Percentiles rank a stretch among this genome's conserved stretches.
Evolutionary conservation across 92 coral and sea anemone genomes (phyloP).

Genomic region (Muricea muricata): DNA sequence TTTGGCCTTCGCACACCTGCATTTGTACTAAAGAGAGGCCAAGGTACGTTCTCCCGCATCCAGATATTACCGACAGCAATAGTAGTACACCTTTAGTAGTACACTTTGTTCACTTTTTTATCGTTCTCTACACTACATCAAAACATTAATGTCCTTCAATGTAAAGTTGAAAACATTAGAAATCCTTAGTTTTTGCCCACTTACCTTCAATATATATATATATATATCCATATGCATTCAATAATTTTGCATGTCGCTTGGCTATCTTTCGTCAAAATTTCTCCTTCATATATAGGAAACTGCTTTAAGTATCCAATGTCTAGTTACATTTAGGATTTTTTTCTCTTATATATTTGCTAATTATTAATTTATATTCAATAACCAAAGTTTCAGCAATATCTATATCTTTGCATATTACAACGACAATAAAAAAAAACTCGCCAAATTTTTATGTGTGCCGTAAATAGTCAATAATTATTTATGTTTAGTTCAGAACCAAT

Average conservation of each 20-base stretch:
- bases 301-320: no score
- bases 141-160: no score
- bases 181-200: background rate
- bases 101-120: no score
- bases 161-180: background rate
- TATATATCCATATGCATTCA: no score
- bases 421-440: background rate
- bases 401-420: background rate
- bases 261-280: no score
- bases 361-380: conserved; percentile 13
- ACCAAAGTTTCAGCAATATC: background rate
- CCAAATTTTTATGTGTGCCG: background rate
- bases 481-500: background rate
- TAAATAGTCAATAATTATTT: conserved; percentile 27
- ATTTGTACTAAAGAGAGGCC: background rate
- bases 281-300: no score
- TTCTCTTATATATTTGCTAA: no score
- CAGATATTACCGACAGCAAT: background rate
- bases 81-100: background rate
- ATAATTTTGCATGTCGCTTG: no score
- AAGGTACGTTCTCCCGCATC: background rate
- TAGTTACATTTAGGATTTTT: no score
- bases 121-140: no score
- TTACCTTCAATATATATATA: no score
- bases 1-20: background rate